Base-by-base conservation (phyloP, 2,113 vertebrate species). In the Asarcornis scutulata region DNA sequence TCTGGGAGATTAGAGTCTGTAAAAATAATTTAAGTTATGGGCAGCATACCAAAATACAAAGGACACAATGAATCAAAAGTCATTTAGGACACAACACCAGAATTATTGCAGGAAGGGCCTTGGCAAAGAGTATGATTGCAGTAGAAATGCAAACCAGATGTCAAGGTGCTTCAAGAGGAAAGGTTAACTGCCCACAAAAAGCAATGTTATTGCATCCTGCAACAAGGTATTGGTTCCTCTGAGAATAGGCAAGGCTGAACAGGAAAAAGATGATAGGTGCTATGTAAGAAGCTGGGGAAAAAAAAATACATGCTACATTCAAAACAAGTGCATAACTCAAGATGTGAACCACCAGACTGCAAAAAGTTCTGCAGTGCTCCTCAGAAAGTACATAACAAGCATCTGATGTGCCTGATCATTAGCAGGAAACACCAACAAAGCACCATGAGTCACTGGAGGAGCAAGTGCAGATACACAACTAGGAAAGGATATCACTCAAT, bases 21-120 rank as follows among this genome's bases (percentile, higher is more conserved):
- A 66, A 97, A 96, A 96, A 68, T 86, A 26, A 94, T 96, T 94
- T 62, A 79, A 75, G 58, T 78, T 60, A 90, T 0, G 17, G 94
- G 95, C 91, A 93, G n/a, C 0, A 20, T 77, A 89, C 83, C 95
- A 96, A 95, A 82, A 64, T 74, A 82, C 77, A 94, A 86, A 95
- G 56, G 44, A 93, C 86, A 94, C 83, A 93, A 96, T 80, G 62
- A 95, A 95, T 96, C 93, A 73, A 85, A 85, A 96, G 59, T 83
- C 25, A 87, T 93, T 84, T 82, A 91, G 91, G 89, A 92, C 69
- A 92, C 92, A 83, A 67, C 56, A 87, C 16, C 75, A 91, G 53
- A 94, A 94, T 91, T 92, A 95, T 85, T 95, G 75, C 91, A 95
- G 92, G 95, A 96, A 97, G 89, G 55, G 83, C 81, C 42, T 96